phyloP scores from a whole-genome alignment of 2,888 invertebrate genomes.

The Rapana venosa region DNA sequence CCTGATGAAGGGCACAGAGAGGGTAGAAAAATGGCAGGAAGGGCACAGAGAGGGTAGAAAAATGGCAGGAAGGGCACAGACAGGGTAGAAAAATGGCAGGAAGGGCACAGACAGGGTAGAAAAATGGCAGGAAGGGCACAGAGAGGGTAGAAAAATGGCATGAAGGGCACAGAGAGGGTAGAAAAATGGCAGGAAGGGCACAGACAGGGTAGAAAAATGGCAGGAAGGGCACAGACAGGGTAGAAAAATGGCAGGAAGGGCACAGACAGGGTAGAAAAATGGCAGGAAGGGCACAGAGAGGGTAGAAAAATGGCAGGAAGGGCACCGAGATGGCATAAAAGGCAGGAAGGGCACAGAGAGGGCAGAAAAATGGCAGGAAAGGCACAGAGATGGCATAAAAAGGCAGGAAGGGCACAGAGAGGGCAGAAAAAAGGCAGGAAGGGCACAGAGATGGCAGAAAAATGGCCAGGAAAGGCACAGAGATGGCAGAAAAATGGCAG shows the following conservation, averaged over 20 bases:
- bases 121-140: too few species aligned
- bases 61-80: too few species aligned
- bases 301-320: too few species aligned
- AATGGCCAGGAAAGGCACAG: neutral
- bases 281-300: too few species aligned
- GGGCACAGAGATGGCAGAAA: neutral
- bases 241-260: neutral
- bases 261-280: too few species aligned
- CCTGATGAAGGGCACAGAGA: too few species aligned
- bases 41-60: too few species aligned
- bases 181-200: neutral
- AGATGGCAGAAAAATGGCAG: neutral
- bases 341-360: neutral
- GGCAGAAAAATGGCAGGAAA: neutral
- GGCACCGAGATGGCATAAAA: too few species aligned
- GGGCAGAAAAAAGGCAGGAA: neutral
- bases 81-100: neutral
- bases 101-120: neutral
- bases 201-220: neutral
- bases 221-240: neutral
- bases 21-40: too few species aligned
- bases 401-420: neutral
- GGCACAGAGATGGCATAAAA: neutral
- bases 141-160: too few species aligned
- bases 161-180: neutral